Conservation (phyloP, 2,888 invertebrate species). For the Microctonus brassicae region DNA sequence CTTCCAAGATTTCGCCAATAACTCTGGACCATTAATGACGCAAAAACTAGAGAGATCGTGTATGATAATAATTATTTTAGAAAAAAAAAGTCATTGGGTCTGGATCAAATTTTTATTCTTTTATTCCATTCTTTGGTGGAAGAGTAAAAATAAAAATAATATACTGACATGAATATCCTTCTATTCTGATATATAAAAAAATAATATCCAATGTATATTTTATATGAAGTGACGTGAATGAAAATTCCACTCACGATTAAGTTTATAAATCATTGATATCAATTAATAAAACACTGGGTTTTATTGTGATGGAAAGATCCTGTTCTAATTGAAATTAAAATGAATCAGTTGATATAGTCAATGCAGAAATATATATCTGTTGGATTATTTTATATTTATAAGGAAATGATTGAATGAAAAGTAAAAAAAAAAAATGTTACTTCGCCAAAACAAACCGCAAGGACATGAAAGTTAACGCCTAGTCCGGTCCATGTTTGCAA, state of each 20-base stretch:
- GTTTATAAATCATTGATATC: conserved; percentile 3
- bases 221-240: background rate
- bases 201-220: background rate
- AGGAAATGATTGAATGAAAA: background rate
- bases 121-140: background rate
- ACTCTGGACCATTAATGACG: background rate
- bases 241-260: conserved; percentile 6
- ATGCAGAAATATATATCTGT: background rate
- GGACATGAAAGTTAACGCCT: conserved; percentile 21
- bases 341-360: background rate
- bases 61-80: background rate
- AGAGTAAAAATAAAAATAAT: background rate
- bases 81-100: background rate
- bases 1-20: background rate
- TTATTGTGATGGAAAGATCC: conserved; percentile 4
- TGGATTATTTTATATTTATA: background rate
- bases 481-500: conserved; percentile 7
- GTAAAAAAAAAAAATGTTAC: background rate
- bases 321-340: background rate
- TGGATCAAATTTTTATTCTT: background rate
- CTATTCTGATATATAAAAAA: background rate
- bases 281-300: conserved; percentile 5
- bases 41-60: background rate
- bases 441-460: conserved; percentile 15
- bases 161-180: background rate